These are phyloP conservation scores for Atherinomorus stipes DNA, from an alignment of 2,113 vertebrate genomes.

Conservation along the genomic window DNA sequence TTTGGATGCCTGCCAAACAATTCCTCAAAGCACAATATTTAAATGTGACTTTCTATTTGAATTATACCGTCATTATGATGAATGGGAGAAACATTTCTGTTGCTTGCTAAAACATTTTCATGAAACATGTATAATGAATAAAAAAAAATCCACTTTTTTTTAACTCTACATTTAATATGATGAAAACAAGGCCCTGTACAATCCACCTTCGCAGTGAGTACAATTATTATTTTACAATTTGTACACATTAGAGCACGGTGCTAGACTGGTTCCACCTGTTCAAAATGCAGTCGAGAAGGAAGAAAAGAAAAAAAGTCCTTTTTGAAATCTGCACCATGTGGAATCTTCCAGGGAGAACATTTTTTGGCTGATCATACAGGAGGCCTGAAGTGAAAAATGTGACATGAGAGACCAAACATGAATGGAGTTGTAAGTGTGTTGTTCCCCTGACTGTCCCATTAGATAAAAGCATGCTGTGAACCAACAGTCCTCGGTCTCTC, in stretches of 20 bases:
- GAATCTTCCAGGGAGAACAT: conserved; percentile 80
- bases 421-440: conserved; percentile 56
- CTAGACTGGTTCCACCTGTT: conserved; percentile 80
- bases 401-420: conserved; percentile 61
- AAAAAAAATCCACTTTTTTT: conserved; percentile 74
- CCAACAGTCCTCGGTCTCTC: conserved; percentile 76
- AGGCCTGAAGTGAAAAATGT: conserved; percentile 77
- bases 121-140: conserved; percentile 56
- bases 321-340: conserved; percentile 85
- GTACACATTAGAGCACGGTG: conserved; percentile 93
- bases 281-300: conserved; percentile 84
- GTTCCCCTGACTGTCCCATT: conserved; percentile 61
- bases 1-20: neutral
- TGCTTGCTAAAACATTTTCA: conserved; percentile 13
- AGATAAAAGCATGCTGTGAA: conserved; percentile 85
- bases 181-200: conserved; percentile 99
- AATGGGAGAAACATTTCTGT: conserved; percentile 19
- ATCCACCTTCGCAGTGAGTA: conserved; percentile 96
- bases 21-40: neutral
- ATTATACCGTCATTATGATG: conserved; percentile 46
- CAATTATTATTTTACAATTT: conserved; percentile 99
- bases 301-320: conserved; percentile 77
- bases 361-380: conserved; percentile 71
- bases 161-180: conserved; percentile 96
- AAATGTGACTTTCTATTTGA: conserved; percentile 23